Percentiles rank a stretch among this genome's conserved stretches.
Evolutionary conservation across 2,797 vertebrate genomes (phyloP).

Genomic region (Novumbra hubbsi): DNA sequence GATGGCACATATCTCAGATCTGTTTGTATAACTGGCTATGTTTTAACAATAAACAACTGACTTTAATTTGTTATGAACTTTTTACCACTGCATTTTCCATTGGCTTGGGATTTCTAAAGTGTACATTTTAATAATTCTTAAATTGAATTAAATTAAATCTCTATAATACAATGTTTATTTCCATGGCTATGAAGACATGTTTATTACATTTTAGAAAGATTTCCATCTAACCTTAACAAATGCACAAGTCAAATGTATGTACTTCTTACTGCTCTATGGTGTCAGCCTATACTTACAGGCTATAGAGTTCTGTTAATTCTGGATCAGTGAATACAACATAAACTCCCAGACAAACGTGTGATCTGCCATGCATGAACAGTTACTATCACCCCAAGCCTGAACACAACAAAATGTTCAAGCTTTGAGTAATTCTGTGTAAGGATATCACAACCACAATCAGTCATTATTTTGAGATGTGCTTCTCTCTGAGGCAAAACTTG

Average conservation of each 20-base stretch:
- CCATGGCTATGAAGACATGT: no score
- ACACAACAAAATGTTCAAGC: conserved; percentile 40
- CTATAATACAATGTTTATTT: no score
- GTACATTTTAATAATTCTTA: no score
- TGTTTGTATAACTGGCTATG: no score
- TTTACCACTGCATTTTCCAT: no score
- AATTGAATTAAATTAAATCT: no score
- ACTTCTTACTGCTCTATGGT: conserved; percentile 3
- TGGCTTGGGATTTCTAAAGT: no score
- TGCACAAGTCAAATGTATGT: background rate
- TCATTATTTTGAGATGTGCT: conserved; percentile 53
- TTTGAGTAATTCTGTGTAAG: conserved; percentile 27
- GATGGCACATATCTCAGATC: no score
- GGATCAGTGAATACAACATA: conserved; percentile 12
- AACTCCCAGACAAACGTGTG: conserved; percentile 28
- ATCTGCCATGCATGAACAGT: conserved; percentile 27
- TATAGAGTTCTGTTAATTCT: conserved; percentile 21
- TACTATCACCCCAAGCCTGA: conserved; percentile 30
- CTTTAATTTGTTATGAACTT: no score
- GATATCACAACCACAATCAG: conserved; percentile 39
- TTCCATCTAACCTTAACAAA: background rate
- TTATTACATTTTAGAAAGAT: no score
- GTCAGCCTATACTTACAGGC: conserved; percentile 15
- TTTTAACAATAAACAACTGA: no score
- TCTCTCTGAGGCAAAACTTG: conserved; percentile 60